Evolutionary conservation across 2,113 vertebrate genomes (phyloP).

Genomic region (Petroica traversi): DNA sequence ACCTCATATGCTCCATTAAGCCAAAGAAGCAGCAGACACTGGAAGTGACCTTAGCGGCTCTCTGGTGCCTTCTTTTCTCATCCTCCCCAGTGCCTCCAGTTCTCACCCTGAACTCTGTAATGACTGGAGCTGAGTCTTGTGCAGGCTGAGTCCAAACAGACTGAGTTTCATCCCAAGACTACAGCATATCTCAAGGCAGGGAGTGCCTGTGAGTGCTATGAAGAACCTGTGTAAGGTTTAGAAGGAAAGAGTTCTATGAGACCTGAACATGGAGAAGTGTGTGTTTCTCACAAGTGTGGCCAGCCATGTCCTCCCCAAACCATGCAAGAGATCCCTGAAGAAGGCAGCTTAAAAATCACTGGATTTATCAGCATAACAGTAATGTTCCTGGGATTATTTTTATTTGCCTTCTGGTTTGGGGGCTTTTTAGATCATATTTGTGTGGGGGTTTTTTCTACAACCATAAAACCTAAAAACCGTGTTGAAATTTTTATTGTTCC

Average conservation of each 20-base stretch:
- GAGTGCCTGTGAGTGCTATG: not conserved
- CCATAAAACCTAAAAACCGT: constrained; percentile 32
- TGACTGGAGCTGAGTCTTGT: not conserved
- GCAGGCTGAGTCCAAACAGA: not conserved
- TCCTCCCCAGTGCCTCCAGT: not conserved
- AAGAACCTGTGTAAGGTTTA: not conserved
- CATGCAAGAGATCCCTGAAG: not conserved
- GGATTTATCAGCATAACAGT: not conserved
- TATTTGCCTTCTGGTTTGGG: constrained; percentile 46
- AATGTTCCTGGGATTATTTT: constrained; percentile 47
- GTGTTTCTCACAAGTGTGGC: not conserved
- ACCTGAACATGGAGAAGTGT: not conserved
- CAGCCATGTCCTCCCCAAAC: not conserved
- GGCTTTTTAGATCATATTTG: constrained; percentile 21
- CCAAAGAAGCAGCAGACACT: not conserved
- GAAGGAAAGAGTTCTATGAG: not conserved
- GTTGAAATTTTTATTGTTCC: constrained; percentile 41
- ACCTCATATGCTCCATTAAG: not conserved
- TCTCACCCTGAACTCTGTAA: not conserved
- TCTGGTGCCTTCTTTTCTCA: not conserved
- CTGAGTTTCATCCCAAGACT: not conserved
- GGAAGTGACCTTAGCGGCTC: not conserved
- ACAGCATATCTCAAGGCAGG: not conserved
- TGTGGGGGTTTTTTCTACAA: not conserved
- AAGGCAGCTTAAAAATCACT: not conserved